Percentiles rank a stretch among this genome's conserved stretches.
phyloP scores from a whole-genome alignment of 2,888 invertebrate genomes.

The Leptura quadrifasciata region DNA sequence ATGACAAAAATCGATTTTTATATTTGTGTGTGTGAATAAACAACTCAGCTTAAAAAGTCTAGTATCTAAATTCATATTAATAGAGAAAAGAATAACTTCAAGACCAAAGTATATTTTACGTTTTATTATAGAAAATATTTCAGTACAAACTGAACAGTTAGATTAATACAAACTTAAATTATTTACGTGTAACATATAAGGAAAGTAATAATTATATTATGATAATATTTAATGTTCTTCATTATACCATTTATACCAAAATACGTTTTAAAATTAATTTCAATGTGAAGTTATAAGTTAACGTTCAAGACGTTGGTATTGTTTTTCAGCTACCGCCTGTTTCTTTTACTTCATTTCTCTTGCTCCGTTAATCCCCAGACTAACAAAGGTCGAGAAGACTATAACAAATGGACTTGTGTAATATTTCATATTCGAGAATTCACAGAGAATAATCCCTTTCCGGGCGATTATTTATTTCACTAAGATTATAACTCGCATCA shows the following conservation, averaged over 20 bases:
- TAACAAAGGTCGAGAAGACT: slow-evolving; percentile 40
- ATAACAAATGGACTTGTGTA: slow-evolving; percentile 41
- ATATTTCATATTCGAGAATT: slow-evolving; percentile 43
- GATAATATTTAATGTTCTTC: too few species aligned
- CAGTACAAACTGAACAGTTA: too few species aligned
- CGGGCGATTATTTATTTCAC: slow-evolving; percentile 27
- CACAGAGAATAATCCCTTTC: slow-evolving; percentile 39
- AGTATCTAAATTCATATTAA: too few species aligned
- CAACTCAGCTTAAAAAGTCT: too few species aligned
- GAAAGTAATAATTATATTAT: too few species aligned
- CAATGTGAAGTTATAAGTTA: slow-evolving; percentile 12
- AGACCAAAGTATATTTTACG: too few species aligned
- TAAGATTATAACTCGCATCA: slow-evolving; percentile 37
- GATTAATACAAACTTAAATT: too few species aligned
- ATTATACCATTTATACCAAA: background rate
- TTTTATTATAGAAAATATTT: too few species aligned
- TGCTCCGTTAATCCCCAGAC: slow-evolving; percentile 31
- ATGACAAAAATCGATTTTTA: too few species aligned
- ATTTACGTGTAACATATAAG: too few species aligned
- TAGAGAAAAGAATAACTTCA: too few species aligned
- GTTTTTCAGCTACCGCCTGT: slow-evolving; percentile 23
- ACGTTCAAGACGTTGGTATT: slow-evolving; percentile 22
- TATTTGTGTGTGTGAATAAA: too few species aligned
- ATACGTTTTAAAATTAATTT: background rate
- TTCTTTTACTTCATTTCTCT: slow-evolving; percentile 42